Evolutionary conservation across 2,888 invertebrate genomes (phyloP), one percentile per base, ranked within the genome.

Genomic region (Fissipunctia ypsillon): DNA sequence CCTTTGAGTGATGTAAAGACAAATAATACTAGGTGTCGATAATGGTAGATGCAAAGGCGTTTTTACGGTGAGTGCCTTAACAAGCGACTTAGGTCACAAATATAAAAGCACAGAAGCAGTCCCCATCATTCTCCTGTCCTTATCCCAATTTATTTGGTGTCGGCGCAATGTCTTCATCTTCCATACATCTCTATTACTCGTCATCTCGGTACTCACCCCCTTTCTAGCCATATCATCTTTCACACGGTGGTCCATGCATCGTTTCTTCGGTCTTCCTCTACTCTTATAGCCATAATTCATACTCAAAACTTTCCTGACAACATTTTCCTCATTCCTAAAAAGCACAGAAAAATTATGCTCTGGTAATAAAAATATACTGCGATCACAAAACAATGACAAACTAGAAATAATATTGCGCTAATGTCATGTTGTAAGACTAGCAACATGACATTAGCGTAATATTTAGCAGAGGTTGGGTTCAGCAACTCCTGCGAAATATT

Each of bases 401-500:
- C 4, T 45, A n/a, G 25, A 25, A 28, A n/a, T 19, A 35, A 54
- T n/a, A n/a, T n/a, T n/a, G n/a, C n/a, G n/a, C n/a, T n/a, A n/a
- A n/a, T n/a, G n/a, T n/a, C n/a, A n/a, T n/a, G n/a, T n/a, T n/a
- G n/a, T n/a, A n/a, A n/a, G n/a, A n/a, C n/a, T n/a, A n/a, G n/a
- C n/a, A n/a, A n/a, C n/a, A n/a, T n/a, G n/a, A n/a, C n/a, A n/a
- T n/a, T n/a, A n/a, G n/a, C n/a, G n/a, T n/a, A n/a, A n/a, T n/a
- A n/a, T n/a, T n/a, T n/a, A n/a, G n/a, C n/a, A n/a, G n/a, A n/a
- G n/a, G n/a, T n/a, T n/a, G n/a, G n/a, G n/a, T n/a, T n/a, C n/a
- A n/a, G n/a, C 14, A 41, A 48, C 38, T 31, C 54, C 19, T 57
- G 6, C 56, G 69, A 81, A 48, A 73, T 38, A 67, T 66, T 68